These are phyloP conservation scores for Ceraclea dissimilis DNA, from an alignment of 2,888 invertebrate species.

Conservation along the genomic window DNA sequence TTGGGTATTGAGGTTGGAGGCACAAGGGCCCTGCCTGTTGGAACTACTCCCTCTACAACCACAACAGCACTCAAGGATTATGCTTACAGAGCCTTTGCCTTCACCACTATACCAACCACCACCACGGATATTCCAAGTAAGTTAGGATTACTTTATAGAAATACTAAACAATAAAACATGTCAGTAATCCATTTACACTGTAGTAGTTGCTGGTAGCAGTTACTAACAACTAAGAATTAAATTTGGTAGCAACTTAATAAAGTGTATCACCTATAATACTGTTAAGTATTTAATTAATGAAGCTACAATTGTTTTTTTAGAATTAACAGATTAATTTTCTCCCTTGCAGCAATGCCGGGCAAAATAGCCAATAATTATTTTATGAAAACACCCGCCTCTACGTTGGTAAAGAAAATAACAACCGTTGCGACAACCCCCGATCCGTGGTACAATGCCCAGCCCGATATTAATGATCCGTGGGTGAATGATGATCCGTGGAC, in stretches of 20 bases:
- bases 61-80: conserved; percentile 32
- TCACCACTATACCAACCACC: conserved; percentile 39
- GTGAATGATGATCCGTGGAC: conserved; percentile 48
- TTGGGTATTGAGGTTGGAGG: conserved; percentile 55
- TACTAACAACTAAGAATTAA: no score
- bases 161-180: not conserved
- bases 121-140: conserved; percentile 46
- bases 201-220: no score
- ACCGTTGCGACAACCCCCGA: conserved; percentile 42
- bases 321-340: not conserved
- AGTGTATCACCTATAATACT: no score
- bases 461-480: conserved; percentile 41
- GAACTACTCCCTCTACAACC: conserved; percentile 43
- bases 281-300: not conserved
- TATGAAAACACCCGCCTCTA: conserved; percentile 38
- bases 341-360: conserved; percentile 15
- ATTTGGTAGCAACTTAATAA: no score
- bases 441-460: conserved; percentile 37
- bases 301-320: no score
- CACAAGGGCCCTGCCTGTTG: conserved; percentile 46
- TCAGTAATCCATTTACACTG: no score
- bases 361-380: conserved; percentile 6
- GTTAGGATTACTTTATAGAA: conserved; percentile 28
- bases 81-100: conserved; percentile 35
- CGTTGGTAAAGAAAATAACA: conserved; percentile 45